phyloP scores from a whole-genome alignment of 2,888 invertebrate genomes.

The Holacanthella duospinosa region DNA sequence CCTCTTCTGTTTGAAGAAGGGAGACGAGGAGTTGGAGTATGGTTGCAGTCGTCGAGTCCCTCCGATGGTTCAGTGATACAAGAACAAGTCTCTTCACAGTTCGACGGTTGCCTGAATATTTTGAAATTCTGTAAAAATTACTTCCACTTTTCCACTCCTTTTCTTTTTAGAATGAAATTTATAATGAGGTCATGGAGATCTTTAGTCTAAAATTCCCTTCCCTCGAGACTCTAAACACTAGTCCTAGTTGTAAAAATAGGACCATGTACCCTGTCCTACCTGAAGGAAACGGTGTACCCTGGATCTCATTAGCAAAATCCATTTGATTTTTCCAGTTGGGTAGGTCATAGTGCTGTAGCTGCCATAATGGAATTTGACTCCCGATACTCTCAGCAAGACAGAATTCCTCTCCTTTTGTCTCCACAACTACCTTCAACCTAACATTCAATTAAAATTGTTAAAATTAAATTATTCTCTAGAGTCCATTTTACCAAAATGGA shows the following conservation, averaged over 20 bases:
- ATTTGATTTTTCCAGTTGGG: constrained; percentile 13
- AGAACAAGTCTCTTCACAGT: background rate
- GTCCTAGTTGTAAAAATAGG: too few species aligned
- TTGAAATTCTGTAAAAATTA: background rate
- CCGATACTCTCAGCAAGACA: constrained; percentile 13
- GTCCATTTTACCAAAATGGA: too few species aligned
- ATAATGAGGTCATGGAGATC: background rate
- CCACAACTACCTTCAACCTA: constrained; percentile 9
- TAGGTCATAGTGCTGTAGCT: constrained; percentile 14
- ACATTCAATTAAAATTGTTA: background rate
- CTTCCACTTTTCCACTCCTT: background rate
- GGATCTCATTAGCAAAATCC: background rate
- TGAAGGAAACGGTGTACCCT: background rate
- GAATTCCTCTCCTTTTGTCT: constrained; percentile 7
- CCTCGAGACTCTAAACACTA: too few species aligned
- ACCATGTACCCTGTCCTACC: too few species aligned
- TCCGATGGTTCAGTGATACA: constrained; percentile 4
- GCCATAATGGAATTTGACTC: constrained; percentile 13
- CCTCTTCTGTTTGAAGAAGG: constrained; percentile 9
- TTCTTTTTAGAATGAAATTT: background rate
- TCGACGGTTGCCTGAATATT: too few species aligned
- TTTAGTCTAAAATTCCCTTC: too few species aligned
- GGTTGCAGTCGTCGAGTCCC: constrained; percentile 2
- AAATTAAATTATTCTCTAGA: too few species aligned
- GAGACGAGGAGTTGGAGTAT: constrained; percentile 6